These are phyloP conservation scores for Peribatodes rhomboidaria DNA, from an alignment of 2,888 invertebrate genomes.

Conservation along the genomic window DNA sequence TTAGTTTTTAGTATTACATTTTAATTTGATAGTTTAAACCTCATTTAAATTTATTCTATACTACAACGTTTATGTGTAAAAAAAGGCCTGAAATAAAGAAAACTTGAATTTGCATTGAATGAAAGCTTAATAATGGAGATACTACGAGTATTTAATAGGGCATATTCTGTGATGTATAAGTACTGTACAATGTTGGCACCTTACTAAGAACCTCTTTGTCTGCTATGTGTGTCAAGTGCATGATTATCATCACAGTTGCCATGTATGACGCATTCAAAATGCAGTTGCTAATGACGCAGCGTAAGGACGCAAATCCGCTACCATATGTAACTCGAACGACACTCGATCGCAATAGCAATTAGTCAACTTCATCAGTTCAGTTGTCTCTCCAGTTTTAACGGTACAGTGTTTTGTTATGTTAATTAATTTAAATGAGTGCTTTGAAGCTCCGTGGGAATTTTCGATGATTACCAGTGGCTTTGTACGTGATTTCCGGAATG, in stretches of 20 bases:
- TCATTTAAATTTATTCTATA: too few species aligned
- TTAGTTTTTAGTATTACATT: too few species aligned
- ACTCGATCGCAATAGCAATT: constrained; percentile 29
- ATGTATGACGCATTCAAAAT: constrained; percentile 35
- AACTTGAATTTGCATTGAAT: background rate
- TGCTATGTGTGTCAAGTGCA: constrained; percentile 46
- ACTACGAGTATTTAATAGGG: too few species aligned
- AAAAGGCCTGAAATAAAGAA: too few species aligned
- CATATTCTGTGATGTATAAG: too few species aligned
- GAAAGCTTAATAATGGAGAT: background rate
- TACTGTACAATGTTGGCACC: background rate
- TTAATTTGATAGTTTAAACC: too few species aligned
- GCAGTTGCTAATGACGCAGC: constrained; percentile 35
- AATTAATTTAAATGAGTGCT: constrained; percentile 61
- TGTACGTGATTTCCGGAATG: constrained; percentile 48
- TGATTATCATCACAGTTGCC: constrained; percentile 29
- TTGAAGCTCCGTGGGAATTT: constrained; percentile 60
- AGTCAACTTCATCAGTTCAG: constrained; percentile 13
- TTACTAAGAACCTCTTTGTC: constrained; percentile 43
- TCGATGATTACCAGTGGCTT: constrained; percentile 50
- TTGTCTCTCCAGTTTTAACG: constrained; percentile 26
- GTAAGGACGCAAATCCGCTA: constrained; percentile 32
- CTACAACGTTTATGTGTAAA: too few species aligned
- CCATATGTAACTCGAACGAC: constrained; percentile 11
- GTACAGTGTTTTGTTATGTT: constrained; percentile 57